Base-by-base conservation (phyloP, 2,888 invertebrate species). In the Mellilla xanthometata region DNA sequence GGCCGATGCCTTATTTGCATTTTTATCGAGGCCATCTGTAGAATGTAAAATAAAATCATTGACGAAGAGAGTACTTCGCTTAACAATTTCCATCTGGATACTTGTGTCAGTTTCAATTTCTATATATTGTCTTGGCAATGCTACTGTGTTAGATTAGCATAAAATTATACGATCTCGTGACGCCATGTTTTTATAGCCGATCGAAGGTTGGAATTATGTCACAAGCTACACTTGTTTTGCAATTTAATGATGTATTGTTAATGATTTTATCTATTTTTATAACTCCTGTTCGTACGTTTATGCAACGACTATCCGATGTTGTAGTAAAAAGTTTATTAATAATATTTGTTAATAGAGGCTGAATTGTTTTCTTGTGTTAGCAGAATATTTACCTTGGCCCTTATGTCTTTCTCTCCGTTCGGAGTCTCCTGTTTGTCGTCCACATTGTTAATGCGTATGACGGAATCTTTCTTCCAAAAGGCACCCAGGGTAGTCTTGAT, bases 401-500 rank as follows among this genome's bases (percentile, higher is more conserved):
- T 89, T 65, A 94, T 93, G 75, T 92, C 92, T 74, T 93, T 93
- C 63, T 93, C 93, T 57, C 73, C 88, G 77, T 94, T 93, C 26
- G 93, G 91, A 35, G 91, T 86, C 72, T 93, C 93, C 67, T 92
- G 92, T 68, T 93, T 93, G 77, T 94, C 94, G 60, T 92, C 92
- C 65, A 93, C 93, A 69, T 94, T 94, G 79, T 94, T 94, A 69
- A 94, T 94, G 60, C 94, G 90, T 69, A 94, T 90, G 64, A 91
- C 91, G 61, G 93, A 93, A 62, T 92, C 93, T 62, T 91, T 90
- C 62, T 91, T 92, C 94, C 94, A 94, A 72, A 94, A 93, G 54
- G 93, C 91, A 70, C 91, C 82, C 69, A 94, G 77, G 53, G 91
- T 91, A 59, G 91, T 91, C 77, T 88, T 91, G 56, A 91, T 80